A percentile compares a stretch with the other conserved stretches of the same genome.
phyloP scores from a whole-genome alignment of 2,113 vertebrate genomes.

The Cricetomys ansorgei region DNA sequence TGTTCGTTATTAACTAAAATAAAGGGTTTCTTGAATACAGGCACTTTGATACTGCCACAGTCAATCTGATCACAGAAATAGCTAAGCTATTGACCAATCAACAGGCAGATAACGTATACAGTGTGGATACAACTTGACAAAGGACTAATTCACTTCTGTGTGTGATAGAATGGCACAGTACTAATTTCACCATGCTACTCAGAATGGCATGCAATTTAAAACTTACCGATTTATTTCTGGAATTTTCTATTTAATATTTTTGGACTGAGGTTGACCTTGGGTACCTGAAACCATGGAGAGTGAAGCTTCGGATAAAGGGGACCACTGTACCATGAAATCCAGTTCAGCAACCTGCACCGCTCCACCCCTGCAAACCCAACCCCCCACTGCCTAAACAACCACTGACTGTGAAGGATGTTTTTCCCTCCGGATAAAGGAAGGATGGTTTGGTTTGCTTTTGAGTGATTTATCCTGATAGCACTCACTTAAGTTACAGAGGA shows the following conservation, averaged over 20 bases:
- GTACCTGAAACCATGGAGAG: not conserved
- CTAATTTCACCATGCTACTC: not conserved
- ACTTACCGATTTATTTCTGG: not conserved
- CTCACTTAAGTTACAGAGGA: not conserved
- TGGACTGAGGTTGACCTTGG: not conserved
- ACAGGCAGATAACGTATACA: not conserved
- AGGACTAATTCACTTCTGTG: not conserved
- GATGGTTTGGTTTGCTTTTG: not conserved
- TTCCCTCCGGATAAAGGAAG: not conserved
- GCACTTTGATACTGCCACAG: not conserved
- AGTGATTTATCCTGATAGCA: conserved; percentile 3
- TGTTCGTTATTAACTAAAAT: not conserved
- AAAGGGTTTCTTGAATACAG: not conserved
- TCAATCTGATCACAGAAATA: not conserved
- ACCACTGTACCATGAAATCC: not conserved
- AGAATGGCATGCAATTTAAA: not conserved
- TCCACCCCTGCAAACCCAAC: not conserved
- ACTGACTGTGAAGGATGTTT: not conserved
- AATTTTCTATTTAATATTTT: conserved; percentile 17
- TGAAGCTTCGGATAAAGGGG: not conserved
- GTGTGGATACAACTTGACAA: not conserved
- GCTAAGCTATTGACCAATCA: not conserved
- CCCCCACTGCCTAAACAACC: not conserved
- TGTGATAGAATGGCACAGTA: not conserved
- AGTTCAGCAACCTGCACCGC: not conserved